A percentile compares a stretch with the other conserved stretches of the same genome.
Conservation (phyloP, 2,113 vertebrate genomes). For the Vireo altiloquus region DNA sequence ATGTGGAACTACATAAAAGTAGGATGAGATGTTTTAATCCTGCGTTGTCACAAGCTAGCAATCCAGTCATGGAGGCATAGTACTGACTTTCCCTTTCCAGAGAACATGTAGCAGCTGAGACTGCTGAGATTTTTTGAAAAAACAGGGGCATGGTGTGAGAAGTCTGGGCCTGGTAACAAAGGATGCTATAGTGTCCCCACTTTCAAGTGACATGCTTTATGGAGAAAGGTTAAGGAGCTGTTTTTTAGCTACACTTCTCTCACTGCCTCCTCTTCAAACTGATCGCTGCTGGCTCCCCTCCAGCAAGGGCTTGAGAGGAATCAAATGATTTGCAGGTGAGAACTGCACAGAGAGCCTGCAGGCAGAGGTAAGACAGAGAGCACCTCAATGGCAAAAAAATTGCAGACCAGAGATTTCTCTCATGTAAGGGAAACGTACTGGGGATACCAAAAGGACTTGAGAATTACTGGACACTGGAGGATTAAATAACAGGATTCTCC, state of each 20-base stretch:
- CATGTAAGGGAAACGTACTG: not conserved
- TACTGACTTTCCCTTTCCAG: not conserved
- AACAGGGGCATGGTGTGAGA: not conserved
- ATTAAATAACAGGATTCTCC: not conserved
- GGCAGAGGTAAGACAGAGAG: not conserved
- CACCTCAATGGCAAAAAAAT: not conserved
- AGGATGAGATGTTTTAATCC: not conserved
- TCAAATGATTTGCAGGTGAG: not conserved
- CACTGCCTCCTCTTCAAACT: not conserved
- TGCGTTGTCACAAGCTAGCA: not conserved
- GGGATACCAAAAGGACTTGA: not conserved
- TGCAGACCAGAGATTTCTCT: not conserved
- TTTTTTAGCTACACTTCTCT: not conserved
- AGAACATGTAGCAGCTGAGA: not conserved
- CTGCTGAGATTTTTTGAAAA: not conserved
- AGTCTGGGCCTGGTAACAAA: not conserved
- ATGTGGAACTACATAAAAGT: not conserved
- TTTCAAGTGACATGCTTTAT: not conserved
- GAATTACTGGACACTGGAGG: not conserved
- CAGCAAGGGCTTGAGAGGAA: not conserved
- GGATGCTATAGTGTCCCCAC: not conserved
- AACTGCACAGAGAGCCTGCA: not conserved
- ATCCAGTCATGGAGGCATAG: not conserved
- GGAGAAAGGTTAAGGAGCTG: slow-evolving; percentile 1
- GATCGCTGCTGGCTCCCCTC: not conserved